Conservation (phyloP, 2,113 vertebrate species). For the Nibea coibor region DNA sequence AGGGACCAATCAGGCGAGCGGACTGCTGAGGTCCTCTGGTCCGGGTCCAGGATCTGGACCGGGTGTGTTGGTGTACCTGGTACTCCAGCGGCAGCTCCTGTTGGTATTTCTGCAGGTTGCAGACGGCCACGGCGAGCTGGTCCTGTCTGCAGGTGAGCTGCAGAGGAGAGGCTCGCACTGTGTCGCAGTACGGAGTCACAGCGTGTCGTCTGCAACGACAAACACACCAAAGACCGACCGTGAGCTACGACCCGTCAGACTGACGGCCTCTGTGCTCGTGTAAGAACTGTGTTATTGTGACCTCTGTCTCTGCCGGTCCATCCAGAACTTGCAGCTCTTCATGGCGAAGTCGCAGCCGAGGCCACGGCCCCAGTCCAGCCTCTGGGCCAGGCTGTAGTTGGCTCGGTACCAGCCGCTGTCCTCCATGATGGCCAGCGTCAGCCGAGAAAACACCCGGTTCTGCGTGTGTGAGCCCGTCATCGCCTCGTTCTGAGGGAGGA, state of each 20-base stretch:
- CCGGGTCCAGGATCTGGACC: too few relatives aligned
- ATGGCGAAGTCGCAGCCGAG: conserved; percentile 96
- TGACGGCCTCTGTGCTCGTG: too few relatives aligned
- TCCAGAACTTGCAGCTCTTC: conserved; percentile 99
- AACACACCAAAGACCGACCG: background rate
- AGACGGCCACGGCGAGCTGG: conserved; percentile 96
- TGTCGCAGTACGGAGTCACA: conserved; percentile 92
- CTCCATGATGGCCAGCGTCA: conserved; percentile 98
- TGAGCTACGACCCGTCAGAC: too few relatives aligned
- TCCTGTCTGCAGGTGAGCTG: conserved; percentile 97
- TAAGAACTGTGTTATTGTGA: background rate
- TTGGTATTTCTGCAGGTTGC: conserved; percentile 94
- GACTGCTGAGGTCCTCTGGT: too few relatives aligned
- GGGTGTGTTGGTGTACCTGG: conserved; percentile 85
- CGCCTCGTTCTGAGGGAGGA: conserved; percentile 91
- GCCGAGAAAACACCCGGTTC: conserved; percentile 95
- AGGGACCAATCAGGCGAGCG: too few relatives aligned
- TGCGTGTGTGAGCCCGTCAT: conserved; percentile 99
- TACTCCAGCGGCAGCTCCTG: conserved; percentile 91
- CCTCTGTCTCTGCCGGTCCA: conserved; percentile 89
- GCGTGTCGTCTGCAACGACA: conserved; percentile 81
- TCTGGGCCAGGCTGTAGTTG: conserved; percentile 98
- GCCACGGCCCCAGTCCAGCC: conserved; percentile 93
- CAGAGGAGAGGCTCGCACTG: conserved; percentile 91
- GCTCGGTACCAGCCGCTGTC: conserved; percentile 98